Conservation (phyloP, 2,888 invertebrate genomes). For the Hecatera dysodea region DNA sequence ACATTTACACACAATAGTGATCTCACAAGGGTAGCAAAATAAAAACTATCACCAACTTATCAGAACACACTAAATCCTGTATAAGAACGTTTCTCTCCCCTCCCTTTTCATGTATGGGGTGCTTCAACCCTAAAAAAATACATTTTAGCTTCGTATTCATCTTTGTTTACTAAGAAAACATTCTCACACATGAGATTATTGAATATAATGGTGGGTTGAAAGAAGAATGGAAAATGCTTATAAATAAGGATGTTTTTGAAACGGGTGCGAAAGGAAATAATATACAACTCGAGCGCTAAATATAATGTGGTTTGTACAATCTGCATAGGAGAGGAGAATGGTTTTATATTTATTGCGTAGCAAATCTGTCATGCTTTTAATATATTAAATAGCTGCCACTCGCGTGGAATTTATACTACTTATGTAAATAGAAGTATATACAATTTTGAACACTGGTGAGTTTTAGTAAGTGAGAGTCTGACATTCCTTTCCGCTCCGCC, state of each 20-base stretch:
- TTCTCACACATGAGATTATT: constrained; percentile 36
- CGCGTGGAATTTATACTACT: too few relatives aligned
- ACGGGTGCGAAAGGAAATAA: constrained; percentile 8
- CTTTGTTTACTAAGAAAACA: constrained; percentile 55
- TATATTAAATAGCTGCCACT: too few relatives aligned
- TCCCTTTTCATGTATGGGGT: constrained; percentile 51
- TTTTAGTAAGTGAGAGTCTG: too few relatives aligned
- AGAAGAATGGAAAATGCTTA: constrained; percentile 9
- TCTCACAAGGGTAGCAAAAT: constrained; percentile 31
- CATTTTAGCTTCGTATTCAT: constrained; percentile 50
- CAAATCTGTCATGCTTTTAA: too few relatives aligned
- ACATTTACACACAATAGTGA: constrained; percentile 36
- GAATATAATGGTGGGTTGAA: constrained; percentile 23
- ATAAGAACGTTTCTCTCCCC: constrained; percentile 44
- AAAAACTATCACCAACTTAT: constrained; percentile 50
- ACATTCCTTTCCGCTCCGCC: too few relatives aligned
- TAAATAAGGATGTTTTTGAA: not conserved
- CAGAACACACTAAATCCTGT: constrained; percentile 49
- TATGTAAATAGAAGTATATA: too few relatives aligned
- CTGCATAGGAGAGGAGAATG: not conserved
- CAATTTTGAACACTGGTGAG: too few relatives aligned
- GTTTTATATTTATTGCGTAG: too few relatives aligned
- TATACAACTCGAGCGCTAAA: constrained; percentile 13
- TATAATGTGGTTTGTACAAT: constrained; percentile 11
- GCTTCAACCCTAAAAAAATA: constrained; percentile 57